These are phyloP conservation scores for Zeus faber DNA, from an alignment of 2,113 vertebrate species.

Conservation along the genomic window DNA sequence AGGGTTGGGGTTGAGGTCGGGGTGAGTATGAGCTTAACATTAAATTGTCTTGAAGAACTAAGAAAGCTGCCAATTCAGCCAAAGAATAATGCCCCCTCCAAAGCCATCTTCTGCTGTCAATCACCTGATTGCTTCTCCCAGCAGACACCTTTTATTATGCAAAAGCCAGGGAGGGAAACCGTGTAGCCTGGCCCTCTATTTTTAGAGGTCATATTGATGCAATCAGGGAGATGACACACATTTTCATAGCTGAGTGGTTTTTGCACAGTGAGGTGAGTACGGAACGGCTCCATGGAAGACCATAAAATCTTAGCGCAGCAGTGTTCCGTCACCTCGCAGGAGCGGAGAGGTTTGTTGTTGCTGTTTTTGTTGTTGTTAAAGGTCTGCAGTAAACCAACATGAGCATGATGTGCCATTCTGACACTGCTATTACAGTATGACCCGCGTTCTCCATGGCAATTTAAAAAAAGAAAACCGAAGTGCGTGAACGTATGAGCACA, in stretches of 20 bases:
- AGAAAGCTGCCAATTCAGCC: neutral
- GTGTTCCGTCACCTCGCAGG: neutral
- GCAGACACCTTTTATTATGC: constrained; percentile 17
- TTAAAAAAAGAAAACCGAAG: too few species aligned
- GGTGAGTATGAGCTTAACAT: neutral
- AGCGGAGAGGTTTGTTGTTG: neutral
- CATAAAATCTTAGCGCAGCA: neutral
- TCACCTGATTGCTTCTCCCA: constrained; percentile 2
- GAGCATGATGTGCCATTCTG: too few species aligned
- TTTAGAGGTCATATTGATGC: constrained; percentile 48
- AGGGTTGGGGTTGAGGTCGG: constrained; percentile 1
- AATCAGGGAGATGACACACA: constrained; percentile 39
- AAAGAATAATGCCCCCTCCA: neutral
- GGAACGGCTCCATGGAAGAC: neutral
- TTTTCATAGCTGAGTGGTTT: constrained; percentile 40
- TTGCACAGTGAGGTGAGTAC: constrained; percentile 18
- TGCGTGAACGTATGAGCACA: too few species aligned
- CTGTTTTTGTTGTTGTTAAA: too few species aligned
- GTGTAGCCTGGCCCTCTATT: constrained; percentile 24
- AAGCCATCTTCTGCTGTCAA: constrained; percentile 8
- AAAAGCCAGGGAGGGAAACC: constrained; percentile 11
- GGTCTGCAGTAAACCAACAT: too few species aligned
- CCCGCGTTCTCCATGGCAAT: too few species aligned
- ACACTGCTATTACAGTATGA: too few species aligned
- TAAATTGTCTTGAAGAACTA: neutral